Evolutionary conservation across 2,888 invertebrate species (phyloP).

Genomic region (Drosophila flavopinicola): DNA sequence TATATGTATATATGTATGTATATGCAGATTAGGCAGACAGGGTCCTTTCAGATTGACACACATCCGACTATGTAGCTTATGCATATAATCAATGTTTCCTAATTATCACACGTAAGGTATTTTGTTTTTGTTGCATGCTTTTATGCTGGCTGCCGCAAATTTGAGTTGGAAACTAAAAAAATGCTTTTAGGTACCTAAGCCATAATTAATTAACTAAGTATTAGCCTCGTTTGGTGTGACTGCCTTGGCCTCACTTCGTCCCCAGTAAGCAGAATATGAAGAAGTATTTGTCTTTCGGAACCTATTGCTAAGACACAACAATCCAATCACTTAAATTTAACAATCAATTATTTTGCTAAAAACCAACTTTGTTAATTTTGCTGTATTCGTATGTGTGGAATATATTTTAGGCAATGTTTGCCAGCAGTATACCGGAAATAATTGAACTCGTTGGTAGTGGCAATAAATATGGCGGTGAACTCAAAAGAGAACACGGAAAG

Average conservation of each 20-base stretch:
- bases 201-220: constrained; percentile 14
- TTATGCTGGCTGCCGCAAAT: constrained; percentile 83
- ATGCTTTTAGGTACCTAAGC: constrained; percentile 53
- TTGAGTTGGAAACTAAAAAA: constrained; percentile 50
- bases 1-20: too few relatives aligned
- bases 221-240: constrained; percentile 53
- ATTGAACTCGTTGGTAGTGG: constrained; percentile 99
- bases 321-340: constrained; percentile 30
- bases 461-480: constrained; percentile 99
- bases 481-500: constrained; percentile 99
- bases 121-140: constrained; percentile 77
- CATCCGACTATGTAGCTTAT: constrained; percentile 12
- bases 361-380: constrained; percentile 52
- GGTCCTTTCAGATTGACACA: constrained; percentile 7
- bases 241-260: constrained; percentile 49
- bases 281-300: constrained; percentile 3
- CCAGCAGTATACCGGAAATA: constrained; percentile 99
- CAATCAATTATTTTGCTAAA: constrained; percentile 39
- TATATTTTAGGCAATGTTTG: constrained; percentile 98
- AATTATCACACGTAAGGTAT: constrained; percentile 15
- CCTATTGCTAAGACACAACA: constrained; percentile 42
- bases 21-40: constrained; percentile 18
- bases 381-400: constrained; percentile 67
- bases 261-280: constrained; percentile 28
- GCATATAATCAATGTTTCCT: constrained; percentile 17